Evolutionary conservation across 2,113 vertebrate genomes (phyloP), one percentile per base, ranked within the genome.

Genomic region (Paramisgurnus dabryanus): DNA sequence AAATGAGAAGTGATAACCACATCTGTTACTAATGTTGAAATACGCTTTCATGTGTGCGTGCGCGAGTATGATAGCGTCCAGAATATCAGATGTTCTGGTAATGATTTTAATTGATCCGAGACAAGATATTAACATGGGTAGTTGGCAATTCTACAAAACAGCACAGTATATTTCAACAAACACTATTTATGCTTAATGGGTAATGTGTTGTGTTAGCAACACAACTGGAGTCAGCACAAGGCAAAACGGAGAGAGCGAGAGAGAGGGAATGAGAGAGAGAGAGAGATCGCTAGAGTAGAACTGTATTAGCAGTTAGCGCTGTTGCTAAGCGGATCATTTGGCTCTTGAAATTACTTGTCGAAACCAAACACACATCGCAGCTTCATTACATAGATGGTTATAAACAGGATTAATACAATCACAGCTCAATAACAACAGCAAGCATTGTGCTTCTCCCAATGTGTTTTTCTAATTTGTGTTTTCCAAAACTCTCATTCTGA

Each of bases 1-100:
- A 76, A 82, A 82, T 86, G 57, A 10, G 69, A 84, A 67, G 58
- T 79, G 57, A 83, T 82, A 83, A 81, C 69, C 67, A 68, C 72
- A 65, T 60, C 87, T 86, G 81, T 84, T 68, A 47, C 83, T 84
- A 85, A 90, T 88, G 85, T 68, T 45, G 17, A 65, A 80, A 80
- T 81, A 7, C 57, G 55, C 40, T 75, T 78, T 27, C n/a, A 57
- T 68, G 18, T 63, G 34, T 40, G 12, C 43, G 4, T 5, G 57
- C 41, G 43, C 43, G 47, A 9, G 53, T 53, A 68, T 18, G 67
- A 6, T n/a, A n/a, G n/a, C 55, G 55, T 58, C 27, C 17, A 13
- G 11, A 5, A 57, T 49, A 17, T n/a, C 47, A 43, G 57, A 11
- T 60, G 34, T 34, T 47, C 61, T 9, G 41, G 70, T 60, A n/a